Conservation (phyloP, 2,797 vertebrate species). For the Amblyopsis hoosieri region DNA sequence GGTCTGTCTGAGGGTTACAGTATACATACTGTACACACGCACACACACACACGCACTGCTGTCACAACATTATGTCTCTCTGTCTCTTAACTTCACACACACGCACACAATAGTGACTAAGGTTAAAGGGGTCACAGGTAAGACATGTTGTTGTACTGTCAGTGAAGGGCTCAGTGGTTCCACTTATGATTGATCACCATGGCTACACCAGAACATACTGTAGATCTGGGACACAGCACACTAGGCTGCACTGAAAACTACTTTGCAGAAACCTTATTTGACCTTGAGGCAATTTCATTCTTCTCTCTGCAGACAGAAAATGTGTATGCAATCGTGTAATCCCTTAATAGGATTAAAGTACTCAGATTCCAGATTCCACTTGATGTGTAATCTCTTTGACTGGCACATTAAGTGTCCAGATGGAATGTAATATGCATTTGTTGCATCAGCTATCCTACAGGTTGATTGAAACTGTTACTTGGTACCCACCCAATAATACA, state of each 20-base stretch:
- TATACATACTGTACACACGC: no score
- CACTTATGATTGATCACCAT: constrained; percentile 54
- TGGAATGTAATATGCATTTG: no score
- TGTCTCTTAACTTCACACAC: constrained; percentile 17
- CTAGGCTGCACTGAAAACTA: constrained; percentile 20
- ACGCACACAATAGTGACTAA: constrained; percentile 12
- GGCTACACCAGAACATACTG: constrained; percentile 32
- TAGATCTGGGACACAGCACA: constrained; percentile 42
- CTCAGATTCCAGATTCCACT: background rate
- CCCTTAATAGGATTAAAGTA: background rate
- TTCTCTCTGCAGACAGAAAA: constrained; percentile 1
- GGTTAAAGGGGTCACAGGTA: constrained; percentile 51
- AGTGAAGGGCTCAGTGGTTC: constrained; percentile 38
- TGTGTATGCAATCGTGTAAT: background rate
- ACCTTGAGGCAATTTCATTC: constrained; percentile 30
- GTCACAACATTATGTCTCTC: constrained; percentile 2
- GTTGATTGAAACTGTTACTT: no score
- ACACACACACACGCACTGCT: background rate
- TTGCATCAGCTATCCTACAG: background rate
- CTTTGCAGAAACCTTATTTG: constrained; percentile 27
- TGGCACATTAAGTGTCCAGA: background rate
- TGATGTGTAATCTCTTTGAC: background rate
- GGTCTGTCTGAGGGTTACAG: no score
- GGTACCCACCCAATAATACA: no score
- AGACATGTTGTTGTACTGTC: constrained; percentile 43